Conservation (phyloP, 2,888 invertebrate genomes). For the Augochlorella aurata region DNA sequence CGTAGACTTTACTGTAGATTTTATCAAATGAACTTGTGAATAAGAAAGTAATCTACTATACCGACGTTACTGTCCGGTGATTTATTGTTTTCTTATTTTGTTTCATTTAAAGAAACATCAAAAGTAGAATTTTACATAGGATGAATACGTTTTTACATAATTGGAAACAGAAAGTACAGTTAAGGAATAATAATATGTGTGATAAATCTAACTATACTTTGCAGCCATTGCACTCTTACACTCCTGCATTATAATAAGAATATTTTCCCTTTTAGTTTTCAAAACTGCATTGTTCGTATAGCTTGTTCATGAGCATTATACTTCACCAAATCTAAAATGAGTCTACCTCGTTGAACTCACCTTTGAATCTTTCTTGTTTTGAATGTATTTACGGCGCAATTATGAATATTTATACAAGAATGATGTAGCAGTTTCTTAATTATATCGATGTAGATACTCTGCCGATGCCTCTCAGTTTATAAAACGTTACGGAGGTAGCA, state of each 20-base stretch:
- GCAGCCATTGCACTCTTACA: too few relatives aligned
- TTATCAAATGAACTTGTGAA: neutral
- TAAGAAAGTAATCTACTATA: neutral
- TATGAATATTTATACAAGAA: conserved; percentile 33
- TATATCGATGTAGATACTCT: neutral
- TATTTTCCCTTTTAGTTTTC: neutral
- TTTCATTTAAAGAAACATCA: neutral
- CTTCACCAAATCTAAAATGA: neutral
- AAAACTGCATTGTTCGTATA: neutral
- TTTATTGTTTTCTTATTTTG: neutral
- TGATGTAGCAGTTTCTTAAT: conserved; percentile 11
- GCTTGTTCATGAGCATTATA: neutral
- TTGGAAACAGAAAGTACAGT: too few relatives aligned
- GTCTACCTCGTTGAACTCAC: neutral
- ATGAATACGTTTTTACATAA: too few relatives aligned
- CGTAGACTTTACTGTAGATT: neutral
- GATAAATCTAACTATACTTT: too few relatives aligned
- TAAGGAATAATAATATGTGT: too few relatives aligned
- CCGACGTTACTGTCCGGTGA: neutral
- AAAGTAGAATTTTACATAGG: neutral
- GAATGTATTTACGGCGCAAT: neutral
- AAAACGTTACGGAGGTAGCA: neutral
- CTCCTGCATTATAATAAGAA: neutral
- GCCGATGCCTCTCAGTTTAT: neutral
- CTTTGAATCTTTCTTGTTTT: neutral